A percentile compares a stretch with the other conserved stretches of the same genome.
These are phyloP conservation scores for Physella acuta DNA, from an alignment of 1,140 invertebrate species.

Conservation along the genomic window DNA sequence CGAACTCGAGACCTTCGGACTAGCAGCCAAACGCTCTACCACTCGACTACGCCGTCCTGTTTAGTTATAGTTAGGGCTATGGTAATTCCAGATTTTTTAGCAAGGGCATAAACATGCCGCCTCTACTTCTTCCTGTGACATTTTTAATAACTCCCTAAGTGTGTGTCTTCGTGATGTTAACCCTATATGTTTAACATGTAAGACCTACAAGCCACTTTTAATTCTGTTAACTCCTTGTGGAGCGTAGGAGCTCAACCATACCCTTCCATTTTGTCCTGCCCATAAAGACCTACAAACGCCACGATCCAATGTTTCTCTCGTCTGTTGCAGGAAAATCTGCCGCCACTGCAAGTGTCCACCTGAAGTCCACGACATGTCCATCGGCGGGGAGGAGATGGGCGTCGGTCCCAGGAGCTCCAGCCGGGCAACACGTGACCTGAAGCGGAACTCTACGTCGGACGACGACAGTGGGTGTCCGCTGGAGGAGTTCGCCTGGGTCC, in stretches of 20 bases:
- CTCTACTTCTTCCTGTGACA: too few relatives aligned
- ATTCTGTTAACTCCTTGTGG: neutral
- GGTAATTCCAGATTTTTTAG: too few relatives aligned
- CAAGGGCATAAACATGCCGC: too few relatives aligned
- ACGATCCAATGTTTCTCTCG: neutral
- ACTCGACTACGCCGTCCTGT: too few relatives aligned
- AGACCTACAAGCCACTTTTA: neutral
- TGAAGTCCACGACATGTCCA: slow-evolving; percentile 68
- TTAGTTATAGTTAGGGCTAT: too few relatives aligned
- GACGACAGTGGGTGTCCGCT: slow-evolving; percentile 95
- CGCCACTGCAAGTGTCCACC: slow-evolving; percentile 72
- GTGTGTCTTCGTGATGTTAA: neutral
- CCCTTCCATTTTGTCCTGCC: neutral
- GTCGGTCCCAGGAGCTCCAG: slow-evolving; percentile 45
- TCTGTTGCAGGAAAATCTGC: slow-evolving; percentile 68
- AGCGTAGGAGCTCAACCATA: neutral
- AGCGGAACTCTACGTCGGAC: slow-evolving; percentile 87
- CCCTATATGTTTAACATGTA: neutral
- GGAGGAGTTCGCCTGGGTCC: slow-evolving; percentile 98
- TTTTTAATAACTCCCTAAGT: neutral
- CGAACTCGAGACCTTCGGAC: too few relatives aligned
- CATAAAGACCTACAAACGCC: neutral
- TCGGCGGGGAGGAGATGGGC: neutral
- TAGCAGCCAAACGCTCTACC: too few relatives aligned
- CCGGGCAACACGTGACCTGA: slow-evolving; percentile 51